Evolutionary conservation across 2,113 vertebrate genomes (phyloP).

Genomic region (Phaethornis superciliosus): DNA sequence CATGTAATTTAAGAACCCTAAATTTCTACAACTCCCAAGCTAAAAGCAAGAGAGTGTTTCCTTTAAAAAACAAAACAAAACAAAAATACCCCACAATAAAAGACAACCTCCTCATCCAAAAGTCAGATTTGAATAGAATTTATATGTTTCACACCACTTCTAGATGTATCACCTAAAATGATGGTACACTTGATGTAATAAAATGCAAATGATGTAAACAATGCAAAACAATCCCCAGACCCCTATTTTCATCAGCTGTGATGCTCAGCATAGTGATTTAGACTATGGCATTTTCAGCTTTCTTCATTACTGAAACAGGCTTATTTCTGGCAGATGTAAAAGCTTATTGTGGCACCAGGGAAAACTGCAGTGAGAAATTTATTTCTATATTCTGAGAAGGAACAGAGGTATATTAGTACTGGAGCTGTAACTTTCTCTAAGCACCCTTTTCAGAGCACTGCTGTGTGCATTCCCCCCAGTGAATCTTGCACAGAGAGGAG

Average conservation of each 20-base stretch:
- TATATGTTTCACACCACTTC: not conserved
- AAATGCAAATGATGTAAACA: too few species aligned
- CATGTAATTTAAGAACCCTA: not conserved
- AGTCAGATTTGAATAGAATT: not conserved
- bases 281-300: not conserved
- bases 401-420: not conserved
- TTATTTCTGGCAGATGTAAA: not conserved
- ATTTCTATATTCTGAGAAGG: not conserved
- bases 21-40: not conserved
- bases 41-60: not conserved
- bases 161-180: not conserved
- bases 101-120: not conserved
- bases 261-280: not conserved
- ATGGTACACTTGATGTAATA: not conserved
- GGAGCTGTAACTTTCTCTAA: not conserved
- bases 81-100: not conserved
- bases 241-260: not conserved
- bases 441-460: not conserved
- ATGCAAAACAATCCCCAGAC: too few species aligned
- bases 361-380: not conserved
- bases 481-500: not conserved
- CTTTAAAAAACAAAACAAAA: not conserved
- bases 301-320: not conserved
- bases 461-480: fast-evolving
- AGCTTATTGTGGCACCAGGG: not conserved